phyloP scores from a whole-genome alignment of 2,113 vertebrate species.

The Tyrannus savana region DNA sequence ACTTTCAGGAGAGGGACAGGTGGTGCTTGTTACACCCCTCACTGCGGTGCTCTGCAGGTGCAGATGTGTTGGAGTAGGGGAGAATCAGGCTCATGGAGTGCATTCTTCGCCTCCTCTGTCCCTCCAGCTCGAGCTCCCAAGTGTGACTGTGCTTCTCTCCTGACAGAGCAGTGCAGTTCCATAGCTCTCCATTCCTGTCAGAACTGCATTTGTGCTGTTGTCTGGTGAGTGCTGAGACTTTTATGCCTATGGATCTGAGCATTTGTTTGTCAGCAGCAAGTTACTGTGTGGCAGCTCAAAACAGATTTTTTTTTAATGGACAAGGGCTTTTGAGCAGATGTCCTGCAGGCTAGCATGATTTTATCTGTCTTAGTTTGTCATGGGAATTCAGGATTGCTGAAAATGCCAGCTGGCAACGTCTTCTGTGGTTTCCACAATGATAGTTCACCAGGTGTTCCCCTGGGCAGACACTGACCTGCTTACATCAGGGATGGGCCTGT shows the following conservation, averaged over 20 bases:
- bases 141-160: not conserved
- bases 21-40: not conserved
- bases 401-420: not conserved
- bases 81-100: not conserved
- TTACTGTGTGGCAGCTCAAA: not conserved
- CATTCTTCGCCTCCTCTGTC: not conserved
- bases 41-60: not conserved
- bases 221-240: not conserved
- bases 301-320: not conserved
- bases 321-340: not conserved
- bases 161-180: not conserved
- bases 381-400: not conserved
- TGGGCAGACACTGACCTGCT: not conserved
- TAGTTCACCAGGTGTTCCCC: not conserved
- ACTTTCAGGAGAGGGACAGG: not conserved
- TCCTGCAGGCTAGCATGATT: not conserved
- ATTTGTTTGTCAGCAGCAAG: not conserved
- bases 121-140: fast-evolving
- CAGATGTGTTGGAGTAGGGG: not conserved
- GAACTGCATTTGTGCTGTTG: not conserved
- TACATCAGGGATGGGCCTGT: not conserved
- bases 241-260: not conserved
- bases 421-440: not conserved
- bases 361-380: not conserved
- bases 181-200: not conserved